These are phyloP conservation scores for Megatriorchis doriae DNA, from an alignment of 2,113 vertebrate genomes.

Conservation along the genomic window DNA sequence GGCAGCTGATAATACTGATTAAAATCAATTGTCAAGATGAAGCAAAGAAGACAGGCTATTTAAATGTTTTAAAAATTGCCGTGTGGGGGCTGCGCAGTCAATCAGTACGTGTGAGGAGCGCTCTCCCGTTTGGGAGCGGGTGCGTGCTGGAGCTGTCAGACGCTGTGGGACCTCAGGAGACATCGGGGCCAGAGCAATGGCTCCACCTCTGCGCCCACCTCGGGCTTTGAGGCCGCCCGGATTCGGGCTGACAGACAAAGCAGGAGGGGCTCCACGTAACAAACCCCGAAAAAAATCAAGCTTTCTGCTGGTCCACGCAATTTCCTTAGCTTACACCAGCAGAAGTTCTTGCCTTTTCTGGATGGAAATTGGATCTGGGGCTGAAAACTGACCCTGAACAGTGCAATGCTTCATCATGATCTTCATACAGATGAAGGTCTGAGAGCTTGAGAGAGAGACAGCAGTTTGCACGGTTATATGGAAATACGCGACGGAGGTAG, in stretches of 20 bases:
- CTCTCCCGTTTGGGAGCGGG: accelerated
- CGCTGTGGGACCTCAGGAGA: neutral
- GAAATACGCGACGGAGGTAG: neutral
- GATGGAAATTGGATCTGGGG: too few species aligned
- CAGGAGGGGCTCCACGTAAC: neutral
- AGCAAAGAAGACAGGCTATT: neutral
- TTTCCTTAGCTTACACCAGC: neutral
- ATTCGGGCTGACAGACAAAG: neutral
- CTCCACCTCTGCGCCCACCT: neutral
- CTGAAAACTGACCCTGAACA: neutral
- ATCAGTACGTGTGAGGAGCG: neutral
- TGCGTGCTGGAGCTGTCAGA: neutral
- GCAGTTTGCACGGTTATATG: neutral
- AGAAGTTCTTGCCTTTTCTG: neutral
- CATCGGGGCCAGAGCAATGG: accelerated
- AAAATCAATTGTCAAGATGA: conserved; percentile 22
- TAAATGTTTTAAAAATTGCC: neutral
- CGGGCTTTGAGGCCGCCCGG: neutral
- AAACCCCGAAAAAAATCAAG: accelerated
- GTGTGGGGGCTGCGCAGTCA: neutral
- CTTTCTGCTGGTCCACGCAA: neutral
- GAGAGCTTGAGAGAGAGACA: neutral
- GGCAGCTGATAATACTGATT: conserved; percentile 9
- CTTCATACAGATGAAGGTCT: neutral
- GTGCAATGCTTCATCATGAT: accelerated